A percentile compares a stretch with the other conserved stretches of the same genome.
Conservation (phyloP, 2,888 invertebrate species). For the Cephonodes hylas region DNA sequence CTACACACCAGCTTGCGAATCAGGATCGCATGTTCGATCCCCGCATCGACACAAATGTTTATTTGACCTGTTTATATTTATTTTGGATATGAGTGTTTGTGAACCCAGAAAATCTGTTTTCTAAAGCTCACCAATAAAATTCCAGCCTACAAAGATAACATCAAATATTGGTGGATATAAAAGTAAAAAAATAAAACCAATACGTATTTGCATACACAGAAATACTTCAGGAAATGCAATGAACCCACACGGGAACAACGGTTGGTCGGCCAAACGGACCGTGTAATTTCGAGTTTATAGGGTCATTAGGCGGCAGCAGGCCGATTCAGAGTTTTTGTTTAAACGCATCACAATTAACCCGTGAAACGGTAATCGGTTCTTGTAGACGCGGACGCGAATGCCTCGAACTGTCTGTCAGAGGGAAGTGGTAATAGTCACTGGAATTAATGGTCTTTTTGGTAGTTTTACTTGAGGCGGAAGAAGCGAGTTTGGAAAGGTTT, state of each 20-base stretch:
- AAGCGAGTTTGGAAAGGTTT: no score
- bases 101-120: no score
- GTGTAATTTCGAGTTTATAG: constrained; percentile 72
- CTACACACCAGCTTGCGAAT: no score
- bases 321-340: constrained; percentile 60
- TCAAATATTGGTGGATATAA: background rate
- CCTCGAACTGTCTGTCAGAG: constrained; percentile 7
- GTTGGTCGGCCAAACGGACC: constrained; percentile 60
- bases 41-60: no score
- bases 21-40: no score
- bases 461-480: no score
- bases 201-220: constrained; percentile 21
- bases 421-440: background rate
- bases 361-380: constrained; percentile 73
- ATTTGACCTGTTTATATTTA: no score
- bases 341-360: constrained; percentile 66
- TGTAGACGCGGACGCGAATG: constrained; percentile 42
- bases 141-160: background rate
- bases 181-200: constrained; percentile 13
- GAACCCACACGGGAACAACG: constrained; percentile 47
- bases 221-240: constrained; percentile 37
- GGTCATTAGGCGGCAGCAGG: constrained; percentile 67
- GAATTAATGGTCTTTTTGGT: background rate
- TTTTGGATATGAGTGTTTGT: no score
- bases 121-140: background rate